A percentile compares a stretch with the other conserved stretches of the same genome.
Evolutionary conservation across 2,888 invertebrate genomes (phyloP).

Genomic region (Philaethria dido): DNA sequence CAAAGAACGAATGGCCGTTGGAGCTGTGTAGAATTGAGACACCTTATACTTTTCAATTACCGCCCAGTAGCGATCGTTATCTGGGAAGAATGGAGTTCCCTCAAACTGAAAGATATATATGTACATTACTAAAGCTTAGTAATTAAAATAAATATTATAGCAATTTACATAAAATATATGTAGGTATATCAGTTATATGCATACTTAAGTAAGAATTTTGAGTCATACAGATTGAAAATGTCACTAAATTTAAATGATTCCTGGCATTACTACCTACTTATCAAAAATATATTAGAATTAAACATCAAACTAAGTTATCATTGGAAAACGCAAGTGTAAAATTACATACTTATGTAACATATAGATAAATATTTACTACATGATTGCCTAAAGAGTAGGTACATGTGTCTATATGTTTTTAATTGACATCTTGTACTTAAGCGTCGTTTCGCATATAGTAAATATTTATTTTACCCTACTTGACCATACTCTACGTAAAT

Average conservation of each 20-base stretch:
- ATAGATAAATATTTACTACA: background rate
- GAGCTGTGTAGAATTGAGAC: constrained; percentile 98
- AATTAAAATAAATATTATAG: background rate
- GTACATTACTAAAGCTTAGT: background rate
- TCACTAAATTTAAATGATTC: too few species aligned
- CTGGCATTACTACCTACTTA: too few species aligned
- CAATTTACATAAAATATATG: too few species aligned
- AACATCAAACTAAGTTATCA: background rate
- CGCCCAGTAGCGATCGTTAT: constrained; percentile 96
- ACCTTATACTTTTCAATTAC: constrained; percentile 97
- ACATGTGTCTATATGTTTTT: background rate
- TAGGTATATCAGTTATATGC: too few species aligned
- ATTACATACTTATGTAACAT: background rate
- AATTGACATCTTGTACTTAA: background rate
- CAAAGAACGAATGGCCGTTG: constrained; percentile 97
- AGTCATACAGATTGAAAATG: too few species aligned
- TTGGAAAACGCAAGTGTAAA: background rate
- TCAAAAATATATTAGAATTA: background rate
- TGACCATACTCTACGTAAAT: background rate
- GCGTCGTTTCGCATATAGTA: background rate
- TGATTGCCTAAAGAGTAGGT: too few species aligned
- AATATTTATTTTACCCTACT: constrained; percentile 19
- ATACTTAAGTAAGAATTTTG: too few species aligned
- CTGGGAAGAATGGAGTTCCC: constrained; percentile 98
- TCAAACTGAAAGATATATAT: constrained; percentile 88